Evolutionary conservation across 2,888 invertebrate genomes (phyloP).

Genomic region (Archips crataeganus): DNA sequence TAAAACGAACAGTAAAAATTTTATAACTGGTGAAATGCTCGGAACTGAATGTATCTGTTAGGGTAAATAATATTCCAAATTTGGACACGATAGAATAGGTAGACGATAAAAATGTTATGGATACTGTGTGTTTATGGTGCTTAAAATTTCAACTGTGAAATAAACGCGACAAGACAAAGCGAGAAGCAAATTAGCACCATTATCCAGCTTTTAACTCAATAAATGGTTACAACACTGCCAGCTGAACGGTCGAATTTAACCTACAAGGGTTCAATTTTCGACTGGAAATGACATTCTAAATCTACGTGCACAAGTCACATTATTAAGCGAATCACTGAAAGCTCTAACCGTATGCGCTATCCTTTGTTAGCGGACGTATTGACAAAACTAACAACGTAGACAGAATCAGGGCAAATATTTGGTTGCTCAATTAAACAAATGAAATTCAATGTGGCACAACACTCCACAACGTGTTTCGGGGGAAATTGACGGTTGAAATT

Average conservation of each 20-base stretch:
- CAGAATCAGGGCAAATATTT: conserved; percentile 76
- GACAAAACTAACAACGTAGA: conserved; percentile 77
- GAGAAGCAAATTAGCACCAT: conserved; percentile 65
- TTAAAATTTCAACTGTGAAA: conserved; percentile 12
- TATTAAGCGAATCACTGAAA: conserved; percentile 49
- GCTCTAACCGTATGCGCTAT: conserved; percentile 57
- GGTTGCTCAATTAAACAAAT: conserved; percentile 78
- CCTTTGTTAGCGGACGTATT: conserved; percentile 75
- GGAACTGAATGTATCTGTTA: conserved; percentile 47
- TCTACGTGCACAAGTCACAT: conserved; percentile 52
- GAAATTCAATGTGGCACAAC: conserved; percentile 65
- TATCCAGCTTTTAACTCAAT: conserved; percentile 59
- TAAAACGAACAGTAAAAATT: conserved; percentile 65
- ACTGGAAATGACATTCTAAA: conserved; percentile 48
- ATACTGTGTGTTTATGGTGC: background rate
- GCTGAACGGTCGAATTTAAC: conserved; percentile 57
- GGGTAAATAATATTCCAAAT: conserved; percentile 17
- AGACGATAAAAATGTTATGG: background rate
- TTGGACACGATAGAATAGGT: conserved; percentile 6
- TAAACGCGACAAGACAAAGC: conserved; percentile 43
- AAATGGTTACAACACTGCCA: conserved; percentile 52
- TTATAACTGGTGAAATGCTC: conserved; percentile 65
- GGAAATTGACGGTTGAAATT: conserved; percentile 50
- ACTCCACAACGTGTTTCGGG: conserved; percentile 56
- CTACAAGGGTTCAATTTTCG: conserved; percentile 52